Evolutionary conservation across 2,888 invertebrate genomes (phyloP), one percentile per base, ranked within the genome.

Genomic region (Coelopa pilipes): DNA sequence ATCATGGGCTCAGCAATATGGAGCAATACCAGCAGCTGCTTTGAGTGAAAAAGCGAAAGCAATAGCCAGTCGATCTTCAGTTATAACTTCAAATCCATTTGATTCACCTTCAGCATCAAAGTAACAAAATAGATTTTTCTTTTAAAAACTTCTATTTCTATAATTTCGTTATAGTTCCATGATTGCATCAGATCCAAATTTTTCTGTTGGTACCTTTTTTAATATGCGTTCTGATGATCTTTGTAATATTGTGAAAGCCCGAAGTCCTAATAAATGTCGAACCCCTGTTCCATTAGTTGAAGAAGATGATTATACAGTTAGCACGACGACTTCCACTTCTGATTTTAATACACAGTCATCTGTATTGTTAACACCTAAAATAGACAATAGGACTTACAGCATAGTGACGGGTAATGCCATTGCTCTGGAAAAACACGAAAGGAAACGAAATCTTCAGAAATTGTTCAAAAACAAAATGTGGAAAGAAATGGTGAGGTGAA

Each of bases 201-300:
- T 86, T 75, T 87, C 87, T 0, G 76, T 87, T 55, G 87, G 87
- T 15, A 82, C 79, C 17, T 87, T 84, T 72, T 87, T 87, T 63
- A 81, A 82, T 55, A 81, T 80, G 73, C 84, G 87, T 45, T 86
- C 86, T 0, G 86, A 87, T 5, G 82, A 84, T 67, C 74, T 87
- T 50, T 79, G 81, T 21, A 79, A 84, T 53, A 86, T 87, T 68
- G 81, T 83, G 2, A 70, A 75, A 7, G 74, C 76, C 2, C 78
- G 77, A 34, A 81, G 80, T 69, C 84, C 84, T 13, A 80, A 81
- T 3, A 80, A 79, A 24, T 78, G 74, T 62, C 81, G 77, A 21
- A 50, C 78, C 2, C 80, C 80, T 3, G 75, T 81, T 5, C 77
- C 83, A 0, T 74, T 84, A 45, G 75, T 81, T 15, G 81, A 82